A percentile compares a stretch with the other conserved stretches of the same genome.
Evolutionary conservation across 2,888 invertebrate species (phyloP).

Genomic region (Drosophila birchii): DNA sequence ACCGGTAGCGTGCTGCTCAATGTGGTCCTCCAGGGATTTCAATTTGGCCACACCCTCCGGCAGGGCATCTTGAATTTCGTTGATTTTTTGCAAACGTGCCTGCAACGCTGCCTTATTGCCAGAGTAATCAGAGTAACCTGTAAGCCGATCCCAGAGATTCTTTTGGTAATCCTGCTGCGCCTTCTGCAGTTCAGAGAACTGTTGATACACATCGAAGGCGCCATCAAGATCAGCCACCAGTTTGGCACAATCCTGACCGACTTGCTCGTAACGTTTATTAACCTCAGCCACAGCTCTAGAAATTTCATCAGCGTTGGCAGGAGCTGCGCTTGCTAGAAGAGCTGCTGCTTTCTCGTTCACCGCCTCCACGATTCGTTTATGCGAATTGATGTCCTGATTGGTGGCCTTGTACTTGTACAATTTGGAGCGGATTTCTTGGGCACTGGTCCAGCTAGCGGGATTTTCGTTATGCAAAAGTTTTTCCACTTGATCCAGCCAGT

Average conservation of each 20-base stretch:
- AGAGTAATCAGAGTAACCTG: conserved; percentile 92
- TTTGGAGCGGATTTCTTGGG: conserved; percentile 94
- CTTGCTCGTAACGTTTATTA: conserved; percentile 90
- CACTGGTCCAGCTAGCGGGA: conserved; percentile 89
- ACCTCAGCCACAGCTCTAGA: conserved; percentile 90
- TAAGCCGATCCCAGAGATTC: conserved; percentile 94
- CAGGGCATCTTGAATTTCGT: conserved; percentile 91
- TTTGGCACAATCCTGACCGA: conserved; percentile 88
- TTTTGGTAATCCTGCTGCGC: conserved; percentile 95
- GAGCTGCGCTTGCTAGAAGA: conserved; percentile 86
- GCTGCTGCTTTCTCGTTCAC: conserved; percentile 94
- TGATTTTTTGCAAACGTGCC: conserved; percentile 91
- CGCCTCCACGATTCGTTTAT: conserved; percentile 95
- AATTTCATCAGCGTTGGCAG: conserved; percentile 86
- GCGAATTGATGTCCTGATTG: conserved; percentile 94
- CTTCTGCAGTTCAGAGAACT: conserved; percentile 94
- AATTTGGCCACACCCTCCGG: conserved; percentile 92
- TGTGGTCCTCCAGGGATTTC: conserved; percentile 90
- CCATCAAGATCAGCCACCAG: conserved; percentile 91
- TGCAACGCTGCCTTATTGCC: conserved; percentile 95
- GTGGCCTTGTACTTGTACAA: conserved; percentile 93
- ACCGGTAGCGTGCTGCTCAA: conserved; percentile 88
- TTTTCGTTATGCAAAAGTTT: conserved; percentile 90
- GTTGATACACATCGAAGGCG: conserved; percentile 92
- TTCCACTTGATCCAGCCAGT: conserved; percentile 95